Evolutionary conservation across 2,113 vertebrate genomes (phyloP).

Genomic region (Cyanistes caeruleus): DNA sequence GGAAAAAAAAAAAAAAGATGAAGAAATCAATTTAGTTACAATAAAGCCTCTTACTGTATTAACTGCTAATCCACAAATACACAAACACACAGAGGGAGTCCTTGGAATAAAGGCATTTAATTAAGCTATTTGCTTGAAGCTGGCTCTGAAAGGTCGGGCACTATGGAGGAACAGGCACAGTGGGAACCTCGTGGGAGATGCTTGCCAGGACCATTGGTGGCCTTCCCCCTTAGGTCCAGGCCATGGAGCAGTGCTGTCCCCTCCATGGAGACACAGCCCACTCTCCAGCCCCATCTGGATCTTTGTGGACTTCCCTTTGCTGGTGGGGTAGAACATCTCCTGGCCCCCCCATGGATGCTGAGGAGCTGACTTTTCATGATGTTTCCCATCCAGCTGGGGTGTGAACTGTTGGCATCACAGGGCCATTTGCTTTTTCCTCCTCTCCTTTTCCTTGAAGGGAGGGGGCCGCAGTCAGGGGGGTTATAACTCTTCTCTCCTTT

Average conservation of each 20-base stretch:
- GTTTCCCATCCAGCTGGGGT: not conserved
- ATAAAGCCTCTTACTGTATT: constrained; percentile 58
- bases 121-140: constrained; percentile 36
- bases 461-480: accelerated
- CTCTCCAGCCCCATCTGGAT: accelerated
- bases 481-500: constrained; percentile 39
- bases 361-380: not conserved
- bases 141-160: not conserved
- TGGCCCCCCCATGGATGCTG: accelerated
- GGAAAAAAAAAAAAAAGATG: not conserved
- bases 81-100: constrained; percentile 58
- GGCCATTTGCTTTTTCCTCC: not conserved
- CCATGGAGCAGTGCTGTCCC: not conserved
- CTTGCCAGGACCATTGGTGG: not conserved
- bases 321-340: not conserved
- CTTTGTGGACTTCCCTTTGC: not conserved
- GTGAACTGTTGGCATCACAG: not conserved
- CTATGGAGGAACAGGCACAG: accelerated
- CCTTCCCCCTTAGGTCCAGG: not conserved
- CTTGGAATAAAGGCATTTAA: constrained; percentile 52
- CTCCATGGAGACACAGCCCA: accelerated
- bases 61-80: constrained; percentile 59
- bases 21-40: constrained; percentile 57
- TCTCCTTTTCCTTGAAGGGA: not conserved
- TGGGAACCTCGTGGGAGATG: not conserved